Evolutionary conservation across 92 coral and sea anemone species (phyloP), one percentile per base, ranked within the genome.

Genomic region (Porites divaricata): DNA sequence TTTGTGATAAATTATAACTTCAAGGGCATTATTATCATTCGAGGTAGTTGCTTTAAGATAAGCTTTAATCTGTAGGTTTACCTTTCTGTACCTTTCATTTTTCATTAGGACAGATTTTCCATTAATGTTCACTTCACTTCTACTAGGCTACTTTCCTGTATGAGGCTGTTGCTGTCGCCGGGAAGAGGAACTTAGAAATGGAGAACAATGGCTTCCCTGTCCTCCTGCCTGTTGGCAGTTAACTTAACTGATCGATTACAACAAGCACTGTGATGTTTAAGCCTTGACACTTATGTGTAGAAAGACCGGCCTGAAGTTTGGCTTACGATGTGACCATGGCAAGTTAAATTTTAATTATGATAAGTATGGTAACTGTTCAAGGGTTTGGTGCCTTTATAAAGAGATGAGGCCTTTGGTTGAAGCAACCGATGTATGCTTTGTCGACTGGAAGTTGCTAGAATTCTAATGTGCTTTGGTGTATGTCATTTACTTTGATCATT

Each of bases 401-500:
- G 75, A 53, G 28, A 1, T 8, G 45, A 64, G 89, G 24, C 76
- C 64, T 0, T 57, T 85, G 11, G 76, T 85, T 4, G 85, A 77
- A 58, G 85, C 85, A 41, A 85, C 50, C 11, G 84, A 85, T 77
- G 85, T 70, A 2, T 85, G 88, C 15, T 85, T 85, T 41, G 62
- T 85, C 11, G 88, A 85, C 50, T 11, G 84, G 20, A 48, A 71
- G 65, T 76, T 85, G 6, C 69, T 63, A 1, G 77, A 77, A 5
- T 63, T 85, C 53, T 84, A 85, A 56, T 77, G 84, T 28, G 65
- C 89, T 9, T 67, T 85, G 22, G 89, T 74, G 85, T 86, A 64
- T 78, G 85, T 86, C 13, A 20, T 41, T 11, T 20, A 28, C 25
- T 72, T 45, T 57, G 28, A 48, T 7, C 1, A 2, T 51, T 51